A percentile compares a stretch with the other conserved stretches of the same genome.
phyloP scores from a whole-genome alignment of 2,113 vertebrate genomes.

The Leucopsar rothschildi region DNA sequence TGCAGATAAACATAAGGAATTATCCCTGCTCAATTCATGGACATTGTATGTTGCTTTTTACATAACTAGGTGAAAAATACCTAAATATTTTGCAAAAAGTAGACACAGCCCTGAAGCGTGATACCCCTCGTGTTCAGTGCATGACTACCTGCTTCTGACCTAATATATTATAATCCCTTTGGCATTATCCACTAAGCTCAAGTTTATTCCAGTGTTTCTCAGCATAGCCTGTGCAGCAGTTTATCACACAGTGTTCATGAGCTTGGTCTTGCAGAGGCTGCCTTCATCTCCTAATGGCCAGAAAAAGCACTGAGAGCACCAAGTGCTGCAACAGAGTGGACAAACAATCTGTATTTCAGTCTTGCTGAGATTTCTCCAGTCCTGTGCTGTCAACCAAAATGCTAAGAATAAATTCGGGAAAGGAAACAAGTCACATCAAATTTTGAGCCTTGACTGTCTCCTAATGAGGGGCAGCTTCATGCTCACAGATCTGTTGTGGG shows the following conservation, averaged over 20 bases:
- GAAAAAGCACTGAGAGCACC: not conserved
- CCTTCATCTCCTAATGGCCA: not conserved
- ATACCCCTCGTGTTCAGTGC: not conserved
- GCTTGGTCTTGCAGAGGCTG: not conserved
- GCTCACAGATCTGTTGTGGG: not conserved
- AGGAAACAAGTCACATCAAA: not conserved
- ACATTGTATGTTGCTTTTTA: not conserved
- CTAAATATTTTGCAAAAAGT: not conserved
- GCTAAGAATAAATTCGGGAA: not conserved
- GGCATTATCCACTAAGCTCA: not conserved
- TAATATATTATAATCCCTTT: not conserved
- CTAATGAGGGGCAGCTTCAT: accelerated
- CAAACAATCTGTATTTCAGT: not conserved
- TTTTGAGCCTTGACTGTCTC: not conserved
- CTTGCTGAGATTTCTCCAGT: not conserved
- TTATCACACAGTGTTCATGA: not conserved
- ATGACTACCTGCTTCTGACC: not conserved
- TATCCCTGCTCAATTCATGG: not conserved
- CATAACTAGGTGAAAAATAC: not conserved
- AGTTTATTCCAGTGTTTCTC: not conserved
- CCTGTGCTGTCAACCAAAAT: not conserved
- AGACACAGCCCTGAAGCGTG: not conserved
- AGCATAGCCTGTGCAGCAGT: not conserved
- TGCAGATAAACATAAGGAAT: not conserved
- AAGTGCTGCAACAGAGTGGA: accelerated